phyloP scores from a whole-genome alignment of 2,888 invertebrate genomes.

The Ennomos fuscantarius region DNA sequence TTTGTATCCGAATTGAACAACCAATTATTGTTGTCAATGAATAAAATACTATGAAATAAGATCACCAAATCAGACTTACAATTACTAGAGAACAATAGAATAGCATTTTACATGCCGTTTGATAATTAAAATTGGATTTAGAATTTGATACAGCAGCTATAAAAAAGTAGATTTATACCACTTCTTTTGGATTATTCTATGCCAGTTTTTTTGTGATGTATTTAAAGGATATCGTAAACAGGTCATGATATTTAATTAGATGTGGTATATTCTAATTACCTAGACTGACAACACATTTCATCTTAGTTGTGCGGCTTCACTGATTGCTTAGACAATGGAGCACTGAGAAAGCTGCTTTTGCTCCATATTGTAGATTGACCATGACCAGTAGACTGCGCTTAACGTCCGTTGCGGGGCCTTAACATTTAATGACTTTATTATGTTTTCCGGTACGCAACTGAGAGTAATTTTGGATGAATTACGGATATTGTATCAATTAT shows the following conservation, averaged over 20 bases:
- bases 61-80: no score
- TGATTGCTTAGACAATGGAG: constrained; percentile 47
- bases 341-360: constrained; percentile 64
- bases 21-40: constrained; percentile 2
- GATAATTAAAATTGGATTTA: no score
- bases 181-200: no score
- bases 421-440: constrained; percentile 37
- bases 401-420: constrained; percentile 27
- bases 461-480: constrained; percentile 35
- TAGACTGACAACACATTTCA: constrained; percentile 7
- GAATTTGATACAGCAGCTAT: no score
- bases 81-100: no score
- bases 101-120: no score
- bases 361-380: constrained; percentile 67
- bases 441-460: constrained; percentile 35
- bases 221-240: no score
- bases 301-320: constrained; percentile 22
- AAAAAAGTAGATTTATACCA: no score
- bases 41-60: no score
- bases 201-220: no score
- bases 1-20: constrained; percentile 24
- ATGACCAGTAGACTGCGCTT: constrained; percentile 52
- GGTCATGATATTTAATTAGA: no score
- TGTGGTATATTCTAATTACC: no score
- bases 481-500: constrained; percentile 31